Evolutionary conservation across 2,797 vertebrate genomes (phyloP).

Genomic region (Arctocebus calabarensis): DNA sequence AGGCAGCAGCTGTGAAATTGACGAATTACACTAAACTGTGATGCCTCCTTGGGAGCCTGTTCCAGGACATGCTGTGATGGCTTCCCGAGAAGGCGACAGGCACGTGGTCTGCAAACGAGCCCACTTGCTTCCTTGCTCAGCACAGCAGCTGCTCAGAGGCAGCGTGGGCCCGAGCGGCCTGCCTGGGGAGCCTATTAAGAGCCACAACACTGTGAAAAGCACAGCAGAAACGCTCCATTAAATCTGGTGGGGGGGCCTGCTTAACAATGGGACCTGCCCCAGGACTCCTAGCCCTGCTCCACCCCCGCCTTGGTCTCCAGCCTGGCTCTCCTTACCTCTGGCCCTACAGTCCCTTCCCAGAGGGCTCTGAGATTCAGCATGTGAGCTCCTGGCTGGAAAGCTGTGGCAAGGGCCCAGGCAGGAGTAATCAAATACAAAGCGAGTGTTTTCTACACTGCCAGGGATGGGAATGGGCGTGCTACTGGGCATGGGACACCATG

Average conservation of each 20-base stretch:
- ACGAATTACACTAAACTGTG: conserved; percentile 37
- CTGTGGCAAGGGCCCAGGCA: not conserved
- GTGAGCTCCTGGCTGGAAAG: not conserved
- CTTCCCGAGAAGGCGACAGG: conserved; percentile 61
- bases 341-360: not conserved
- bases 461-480: accelerated
- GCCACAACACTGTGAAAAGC: conserved; percentile 66
- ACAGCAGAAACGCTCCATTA: conserved; percentile 61
- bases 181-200: conserved; percentile 76
- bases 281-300: not conserved
- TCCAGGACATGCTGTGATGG: conserved; percentile 67
- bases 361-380: not conserved
- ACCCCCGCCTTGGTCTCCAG: not conserved
- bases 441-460: not conserved
- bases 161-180: conserved; percentile 46
- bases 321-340: not conserved
- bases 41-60: conserved; percentile 59
- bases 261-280: conserved; percentile 15
- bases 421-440: not conserved
- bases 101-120: conserved; percentile 56
- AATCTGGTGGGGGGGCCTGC: not conserved
- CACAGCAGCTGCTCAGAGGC: conserved; percentile 73
- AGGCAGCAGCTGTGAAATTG: conserved; percentile 75
- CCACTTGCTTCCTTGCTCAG: not conserved
- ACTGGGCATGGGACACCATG: not conserved